A percentile compares a stretch with the other conserved stretches of the same genome.
These are phyloP conservation scores for Abrostola triplasia DNA, from an alignment of 2,888 invertebrate species.

Conservation along the genomic window DNA sequence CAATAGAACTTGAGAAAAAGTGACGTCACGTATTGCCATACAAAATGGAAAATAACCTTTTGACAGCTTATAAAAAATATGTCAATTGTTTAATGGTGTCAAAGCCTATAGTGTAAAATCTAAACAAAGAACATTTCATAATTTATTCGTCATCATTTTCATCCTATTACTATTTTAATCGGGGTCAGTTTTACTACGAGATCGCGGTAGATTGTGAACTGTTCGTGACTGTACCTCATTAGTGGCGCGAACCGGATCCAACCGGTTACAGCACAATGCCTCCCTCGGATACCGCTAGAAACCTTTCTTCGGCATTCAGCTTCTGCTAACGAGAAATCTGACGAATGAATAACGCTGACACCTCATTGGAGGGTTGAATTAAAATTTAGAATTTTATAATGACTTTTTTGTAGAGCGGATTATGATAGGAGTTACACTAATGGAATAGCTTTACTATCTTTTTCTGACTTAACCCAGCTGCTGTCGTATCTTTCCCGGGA, in stretches of 20 bases:
- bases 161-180: conserved; percentile 37
- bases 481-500: no score
- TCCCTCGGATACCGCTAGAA: conserved; percentile 69
- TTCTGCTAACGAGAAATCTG: conserved; percentile 73
- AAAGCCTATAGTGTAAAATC: no score
- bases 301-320: conserved; percentile 68
- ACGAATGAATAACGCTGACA: conserved; percentile 58
- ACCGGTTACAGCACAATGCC: conserved; percentile 77
- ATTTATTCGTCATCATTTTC: conserved; percentile 9
- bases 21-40: no score
- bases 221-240: conserved; percentile 79
- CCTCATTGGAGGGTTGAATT: conserved; percentile 41
- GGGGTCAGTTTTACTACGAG: conserved; percentile 59
- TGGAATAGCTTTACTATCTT: no score
- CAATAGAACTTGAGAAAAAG: no score
- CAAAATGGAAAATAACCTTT: no score
- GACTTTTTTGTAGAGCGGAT: background rate
- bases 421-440: no score
- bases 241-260: conserved; percentile 73
- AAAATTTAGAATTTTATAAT: conserved; percentile 46
- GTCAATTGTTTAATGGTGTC: no score
- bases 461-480: no score
- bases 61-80: no score
- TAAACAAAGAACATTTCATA: conserved; percentile 19
- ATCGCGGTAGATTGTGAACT: conserved; percentile 56